A percentile compares a stretch with the other conserved stretches of the same genome.
phyloP scores from a whole-genome alignment of 1,140 invertebrate genomes.

The Rhyzopertha dominica region DNA sequence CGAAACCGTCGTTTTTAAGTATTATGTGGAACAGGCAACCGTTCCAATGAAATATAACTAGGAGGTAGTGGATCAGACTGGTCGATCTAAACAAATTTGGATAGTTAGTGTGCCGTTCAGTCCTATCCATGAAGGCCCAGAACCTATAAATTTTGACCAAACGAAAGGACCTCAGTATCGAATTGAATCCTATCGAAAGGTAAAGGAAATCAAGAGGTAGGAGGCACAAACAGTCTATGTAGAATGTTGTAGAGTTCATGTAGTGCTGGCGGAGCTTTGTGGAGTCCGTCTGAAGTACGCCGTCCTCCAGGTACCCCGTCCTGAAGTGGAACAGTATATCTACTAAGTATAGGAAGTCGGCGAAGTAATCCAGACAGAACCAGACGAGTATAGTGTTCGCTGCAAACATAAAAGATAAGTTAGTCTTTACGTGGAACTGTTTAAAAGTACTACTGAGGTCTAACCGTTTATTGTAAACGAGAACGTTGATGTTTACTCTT shows the following conservation, averaged over 20 bases:
- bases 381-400: conserved; percentile 85
- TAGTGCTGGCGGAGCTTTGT: conserved; percentile 92
- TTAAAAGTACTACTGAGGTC: no score
- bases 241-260: conserved; percentile 98
- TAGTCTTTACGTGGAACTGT: no score
- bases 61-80: conserved; percentile 90
- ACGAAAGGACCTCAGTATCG: conserved; percentile 92
- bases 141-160: conserved; percentile 92
- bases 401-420: conserved; percentile 45
- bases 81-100: conserved; percentile 95
- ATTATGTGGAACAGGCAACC: conserved; percentile 96
- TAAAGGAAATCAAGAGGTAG: conserved; percentile 97
- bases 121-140: conserved; percentile 97
- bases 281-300: conserved; percentile 92
- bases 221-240: conserved; percentile 97
- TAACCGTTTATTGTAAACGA: no score
- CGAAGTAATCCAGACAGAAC: conserved; percentile 96
- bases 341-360: conserved; percentile 91
- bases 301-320: conserved; percentile 93
- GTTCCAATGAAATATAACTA: conserved; percentile 99
- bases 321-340: conserved; percentile 97
- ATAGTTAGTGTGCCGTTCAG: conserved; percentile 97
- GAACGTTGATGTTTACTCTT: no score
- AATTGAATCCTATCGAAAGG: conserved; percentile 94
- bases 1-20: conserved; percentile 89